Conservation (phyloP, 2,797 vertebrate species). For the Iguana delicatissima region DNA sequence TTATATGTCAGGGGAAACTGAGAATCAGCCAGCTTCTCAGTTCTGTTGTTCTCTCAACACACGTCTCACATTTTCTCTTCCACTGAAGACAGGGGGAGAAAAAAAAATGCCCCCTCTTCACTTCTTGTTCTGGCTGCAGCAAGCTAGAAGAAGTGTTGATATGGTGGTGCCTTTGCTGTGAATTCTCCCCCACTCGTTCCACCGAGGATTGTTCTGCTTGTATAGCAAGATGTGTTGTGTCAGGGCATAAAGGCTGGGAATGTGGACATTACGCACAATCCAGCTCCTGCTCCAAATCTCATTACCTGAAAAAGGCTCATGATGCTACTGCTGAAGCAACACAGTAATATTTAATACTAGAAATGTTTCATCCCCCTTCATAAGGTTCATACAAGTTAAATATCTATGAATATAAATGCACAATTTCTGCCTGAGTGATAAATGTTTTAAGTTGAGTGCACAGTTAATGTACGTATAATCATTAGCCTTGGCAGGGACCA, state of each 20-base stretch:
- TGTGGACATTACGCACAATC: not conserved
- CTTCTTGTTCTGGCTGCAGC: not conserved
- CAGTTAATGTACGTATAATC: constrained; percentile 38
- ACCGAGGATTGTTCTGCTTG: not conserved
- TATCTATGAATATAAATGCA: constrained; percentile 49
- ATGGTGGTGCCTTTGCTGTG: not conserved
- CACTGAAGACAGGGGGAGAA: not conserved
- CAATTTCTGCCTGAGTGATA: constrained; percentile 55
- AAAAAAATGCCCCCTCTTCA: not conserved
- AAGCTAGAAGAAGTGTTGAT: not conserved
- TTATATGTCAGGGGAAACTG: not conserved
- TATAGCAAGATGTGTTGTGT: not conserved
- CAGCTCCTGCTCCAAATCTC: not conserved
- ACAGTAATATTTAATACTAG: not conserved
- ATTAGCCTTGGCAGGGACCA: constrained; percentile 48
- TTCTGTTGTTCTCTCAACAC: not conserved
- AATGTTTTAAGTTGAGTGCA: constrained; percentile 46
- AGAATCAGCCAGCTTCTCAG: not conserved
- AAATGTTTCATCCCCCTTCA: not conserved
- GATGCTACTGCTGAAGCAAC: not conserved
- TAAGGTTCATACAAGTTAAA: constrained; percentile 36
- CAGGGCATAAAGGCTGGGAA: not conserved
- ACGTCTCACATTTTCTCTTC: not conserved
- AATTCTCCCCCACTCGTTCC: not conserved
- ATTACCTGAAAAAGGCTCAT: not conserved